phyloP scores from a whole-genome alignment of 2,888 invertebrate species.

The Mesoligia furuncula region DNA sequence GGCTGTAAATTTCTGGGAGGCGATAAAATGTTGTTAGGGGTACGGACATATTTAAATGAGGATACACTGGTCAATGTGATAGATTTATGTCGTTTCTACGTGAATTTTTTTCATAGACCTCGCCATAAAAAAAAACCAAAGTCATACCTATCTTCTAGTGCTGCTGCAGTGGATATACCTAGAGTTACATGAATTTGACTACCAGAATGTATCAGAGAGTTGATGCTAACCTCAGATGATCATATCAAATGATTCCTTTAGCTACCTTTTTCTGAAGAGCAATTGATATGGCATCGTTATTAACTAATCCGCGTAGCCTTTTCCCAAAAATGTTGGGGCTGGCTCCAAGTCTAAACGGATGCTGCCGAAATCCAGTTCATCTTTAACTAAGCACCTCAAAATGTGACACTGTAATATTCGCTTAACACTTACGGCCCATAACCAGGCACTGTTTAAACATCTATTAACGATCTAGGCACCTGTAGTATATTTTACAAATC shows the following conservation, averaged over 20 bases:
- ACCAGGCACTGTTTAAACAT: not conserved
- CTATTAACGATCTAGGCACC: not conserved
- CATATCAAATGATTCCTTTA: not conserved
- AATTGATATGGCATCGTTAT: not conserved
- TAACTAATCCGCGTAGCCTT: not conserved
- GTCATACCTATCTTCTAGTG: not conserved
- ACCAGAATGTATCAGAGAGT: not conserved
- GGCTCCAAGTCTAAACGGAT: not conserved
- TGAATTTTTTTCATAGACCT: not conserved
- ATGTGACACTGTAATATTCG: no score
- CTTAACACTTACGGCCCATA: not conserved
- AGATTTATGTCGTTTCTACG: slow-evolving; percentile 25
- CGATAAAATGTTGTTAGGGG: slow-evolving; percentile 31
- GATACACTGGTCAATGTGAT: slow-evolving; percentile 16
- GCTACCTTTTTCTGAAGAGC: not conserved
- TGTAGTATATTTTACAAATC: no score
- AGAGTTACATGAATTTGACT: not conserved
- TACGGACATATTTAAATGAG: slow-evolving; percentile 25
- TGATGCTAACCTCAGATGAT: not conserved
- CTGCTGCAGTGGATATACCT: not conserved
- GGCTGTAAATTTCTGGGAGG: slow-evolving; percentile 40
- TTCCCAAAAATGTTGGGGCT: not conserved
- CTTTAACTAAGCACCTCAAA: not conserved
- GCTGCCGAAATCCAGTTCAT: not conserved
- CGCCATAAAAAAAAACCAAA: not conserved